Evolutionary conservation across 2,797 vertebrate species (phyloP).

Genomic region (Graptemys geographica): DNA sequence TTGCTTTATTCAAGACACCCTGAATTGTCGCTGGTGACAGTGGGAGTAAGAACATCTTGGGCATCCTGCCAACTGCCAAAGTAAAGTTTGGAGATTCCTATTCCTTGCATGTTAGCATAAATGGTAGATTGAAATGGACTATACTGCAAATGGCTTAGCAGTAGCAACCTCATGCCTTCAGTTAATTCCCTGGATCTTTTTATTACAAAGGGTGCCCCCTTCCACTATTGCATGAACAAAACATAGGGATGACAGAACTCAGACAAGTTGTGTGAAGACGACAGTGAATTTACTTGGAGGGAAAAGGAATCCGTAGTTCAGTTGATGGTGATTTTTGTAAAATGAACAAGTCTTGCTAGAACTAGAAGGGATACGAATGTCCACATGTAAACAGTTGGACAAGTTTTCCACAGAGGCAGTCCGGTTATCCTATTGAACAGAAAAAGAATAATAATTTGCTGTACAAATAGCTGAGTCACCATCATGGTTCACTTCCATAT

Average conservation of each 20-base stretch:
- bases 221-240: background rate
- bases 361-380: slow-evolving; percentile 82
- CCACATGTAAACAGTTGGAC: slow-evolving; percentile 86
- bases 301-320: slow-evolving; percentile 86
- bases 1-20: background rate
- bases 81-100: background rate
- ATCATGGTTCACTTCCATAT: background rate
- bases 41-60: background rate
- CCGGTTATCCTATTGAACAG: slow-evolving; percentile 73
- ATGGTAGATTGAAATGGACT: background rate
- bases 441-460: background rate
- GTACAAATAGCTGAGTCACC: rapidly evolving
- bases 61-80: background rate
- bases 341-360: slow-evolving; percentile 85
- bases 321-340: slow-evolving; percentile 69
- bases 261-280: background rate
- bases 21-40: background rate
- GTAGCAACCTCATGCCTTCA: background rate
- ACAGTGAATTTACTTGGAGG: slow-evolving; percentile 85
- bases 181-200: background rate
- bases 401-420: slow-evolving; percentile 44
- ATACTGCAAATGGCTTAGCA: background rate
- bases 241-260: background rate
- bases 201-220: background rate
- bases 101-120: background rate